Percentiles rank a stretch among this genome's conserved stretches.
phyloP scores from a whole-genome alignment of 2,113 vertebrate species.

The Limanda limanda region DNA sequence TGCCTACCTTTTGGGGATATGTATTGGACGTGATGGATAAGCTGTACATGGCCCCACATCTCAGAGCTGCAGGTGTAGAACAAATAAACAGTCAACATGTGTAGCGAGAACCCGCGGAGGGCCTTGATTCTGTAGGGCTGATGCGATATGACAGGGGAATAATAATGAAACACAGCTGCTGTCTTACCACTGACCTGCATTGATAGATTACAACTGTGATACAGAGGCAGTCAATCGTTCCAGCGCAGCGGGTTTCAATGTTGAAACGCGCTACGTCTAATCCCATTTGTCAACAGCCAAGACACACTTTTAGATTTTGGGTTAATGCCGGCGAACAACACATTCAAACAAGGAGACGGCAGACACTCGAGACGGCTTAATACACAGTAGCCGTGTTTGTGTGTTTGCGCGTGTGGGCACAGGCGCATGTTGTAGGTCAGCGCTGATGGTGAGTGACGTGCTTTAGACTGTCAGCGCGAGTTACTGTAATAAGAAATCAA shows the following conservation, averaged over 20 bases:
- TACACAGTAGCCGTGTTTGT: neutral
- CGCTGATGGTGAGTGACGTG: constrained; percentile 44
- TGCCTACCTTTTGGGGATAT: constrained; percentile 38
- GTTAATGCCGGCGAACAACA: constrained; percentile 33
- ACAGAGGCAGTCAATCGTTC: constrained; percentile 49
- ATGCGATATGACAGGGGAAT: constrained; percentile 56
- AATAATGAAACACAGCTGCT: constrained; percentile 64
- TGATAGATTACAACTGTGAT: constrained; percentile 53
- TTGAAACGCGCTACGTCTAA: constrained; percentile 50
- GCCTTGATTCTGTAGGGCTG: constrained; percentile 33
- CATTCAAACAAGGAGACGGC: constrained; percentile 31
- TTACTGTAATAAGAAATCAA: constrained; percentile 67
- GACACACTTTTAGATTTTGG: constrained; percentile 35
- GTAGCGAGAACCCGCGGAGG: constrained; percentile 17
- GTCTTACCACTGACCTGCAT: constrained; percentile 60
- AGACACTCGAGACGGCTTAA: constrained; percentile 12
- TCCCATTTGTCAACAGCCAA: constrained; percentile 68
- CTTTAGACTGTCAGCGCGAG: constrained; percentile 57
- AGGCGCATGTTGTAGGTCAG: constrained; percentile 34
- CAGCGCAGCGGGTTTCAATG: constrained; percentile 24
- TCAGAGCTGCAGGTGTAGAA: constrained; percentile 51
- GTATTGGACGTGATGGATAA: constrained; percentile 59
- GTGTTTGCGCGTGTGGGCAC: constrained; percentile 10
- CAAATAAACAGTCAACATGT: constrained; percentile 39
- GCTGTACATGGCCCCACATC: constrained; percentile 35